Percentiles rank a stretch among this genome's conserved stretches.
Conservation (phyloP, 2,888 invertebrate species). For the Antitype chi region DNA sequence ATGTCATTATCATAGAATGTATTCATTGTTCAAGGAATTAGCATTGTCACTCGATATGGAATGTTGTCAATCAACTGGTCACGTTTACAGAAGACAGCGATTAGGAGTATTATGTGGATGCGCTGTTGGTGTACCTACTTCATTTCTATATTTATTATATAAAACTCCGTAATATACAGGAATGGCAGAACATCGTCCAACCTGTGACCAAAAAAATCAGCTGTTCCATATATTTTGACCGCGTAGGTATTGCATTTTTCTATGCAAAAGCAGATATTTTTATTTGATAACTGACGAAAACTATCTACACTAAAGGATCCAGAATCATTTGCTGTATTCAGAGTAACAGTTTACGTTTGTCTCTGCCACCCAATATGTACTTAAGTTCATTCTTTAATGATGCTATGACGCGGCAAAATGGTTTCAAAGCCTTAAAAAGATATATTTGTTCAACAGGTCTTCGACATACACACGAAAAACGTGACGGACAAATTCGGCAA, state of each 20-base stretch:
- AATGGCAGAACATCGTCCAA: not conserved
- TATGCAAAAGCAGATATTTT: too few species aligned
- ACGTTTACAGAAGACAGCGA: constrained; percentile 11
- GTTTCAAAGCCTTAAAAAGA: not conserved
- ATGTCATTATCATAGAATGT: constrained; percentile 75
- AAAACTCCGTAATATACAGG: not conserved
- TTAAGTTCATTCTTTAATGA: not conserved
- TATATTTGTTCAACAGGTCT: constrained; percentile 78
- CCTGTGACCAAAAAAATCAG: not conserved
- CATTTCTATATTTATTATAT: not conserved
- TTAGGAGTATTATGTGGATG: not conserved
- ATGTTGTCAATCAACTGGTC: constrained; percentile 35
- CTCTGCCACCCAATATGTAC: not conserved
- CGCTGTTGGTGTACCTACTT: not conserved
- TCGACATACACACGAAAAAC: constrained; percentile 88
- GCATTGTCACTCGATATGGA: constrained; percentile 25
- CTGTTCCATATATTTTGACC: too few species aligned
- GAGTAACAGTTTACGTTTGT: too few species aligned
- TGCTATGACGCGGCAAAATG: not conserved
- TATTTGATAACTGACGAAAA: too few species aligned
- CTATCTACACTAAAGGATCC: too few species aligned
- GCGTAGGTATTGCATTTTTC: too few species aligned
- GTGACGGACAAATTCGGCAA: constrained; percentile 84
- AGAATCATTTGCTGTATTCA: too few species aligned
- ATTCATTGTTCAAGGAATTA: constrained; percentile 45